Base-by-base conservation (phyloP, 2,888 invertebrate species). In the Leptopilina myrica region DNA sequence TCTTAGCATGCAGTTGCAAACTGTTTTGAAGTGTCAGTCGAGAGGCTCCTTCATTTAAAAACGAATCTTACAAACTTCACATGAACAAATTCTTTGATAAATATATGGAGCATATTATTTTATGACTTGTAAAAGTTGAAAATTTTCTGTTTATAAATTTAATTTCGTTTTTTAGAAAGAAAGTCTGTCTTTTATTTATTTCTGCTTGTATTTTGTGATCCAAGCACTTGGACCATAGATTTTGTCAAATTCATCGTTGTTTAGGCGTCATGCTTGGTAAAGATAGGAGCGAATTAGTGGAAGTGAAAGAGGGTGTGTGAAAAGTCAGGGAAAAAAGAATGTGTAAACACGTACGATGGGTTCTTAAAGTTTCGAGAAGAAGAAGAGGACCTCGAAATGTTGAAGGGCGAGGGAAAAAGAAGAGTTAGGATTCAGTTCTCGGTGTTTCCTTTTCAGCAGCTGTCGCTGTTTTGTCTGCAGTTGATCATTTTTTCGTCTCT, bases 211-310 rank as follows among this genome's bases (percentile, higher is more conserved):
- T 59, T n/a, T 73, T 73, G 73, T 40, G 56, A 73, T 33, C 40
- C n/a, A 40, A 12, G 7, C 69, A 49, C 53, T 73, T 73, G 56
- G 53, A 69, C 53, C 69, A 53, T 20, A 66, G 66, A 26, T 7
- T 69, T 26, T 33, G 56, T 73, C 73, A 40, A 56, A 73, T 73
- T 73, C n/a, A n/a, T 73, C 33, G 56, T 73, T 56, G 73, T 82
- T 77, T 81, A 80, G 78, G 62, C 78, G 78, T 77, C 82, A 82
- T 77, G 79, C 81, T 82, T 62, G 56, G 77, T 66, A 82, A 83
- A 85, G 84, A 85, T 79, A 83, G 82, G 80, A 81, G 84, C 84
- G 79, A 85, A 87, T 85, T 84, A 85, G 83, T 79, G 82, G 83
- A 69, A 77, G 80, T 73, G 76, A 76, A 83, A 82, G 81, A 81